phyloP scores from a whole-genome alignment of 2,113 vertebrate species.

The Oryzias celebensis region DNA sequence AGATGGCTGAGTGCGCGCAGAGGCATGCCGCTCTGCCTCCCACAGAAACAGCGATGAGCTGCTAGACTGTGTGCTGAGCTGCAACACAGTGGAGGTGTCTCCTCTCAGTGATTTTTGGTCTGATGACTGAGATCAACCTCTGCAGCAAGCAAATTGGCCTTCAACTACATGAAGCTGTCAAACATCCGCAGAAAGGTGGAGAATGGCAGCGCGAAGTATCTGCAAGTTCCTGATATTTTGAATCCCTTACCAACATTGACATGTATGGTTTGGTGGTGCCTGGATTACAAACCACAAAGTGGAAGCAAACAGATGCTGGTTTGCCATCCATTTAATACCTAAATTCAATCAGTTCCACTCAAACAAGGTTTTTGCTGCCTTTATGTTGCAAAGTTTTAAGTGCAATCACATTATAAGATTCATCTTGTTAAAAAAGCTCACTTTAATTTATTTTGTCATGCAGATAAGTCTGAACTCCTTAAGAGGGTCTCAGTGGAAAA shows the following conservation, averaged over 20 bases:
- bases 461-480: not conserved
- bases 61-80: constrained; percentile 16
- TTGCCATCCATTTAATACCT: not conserved
- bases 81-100: constrained; percentile 14
- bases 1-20: constrained; percentile 16
- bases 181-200: constrained; percentile 8
- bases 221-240: not conserved
- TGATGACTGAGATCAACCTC: constrained; percentile 22
- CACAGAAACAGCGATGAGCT: constrained; percentile 31
- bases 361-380: not conserved
- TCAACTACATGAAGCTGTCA: not conserved
- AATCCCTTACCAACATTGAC: no score
- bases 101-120: constrained; percentile 24
- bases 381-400: not conserved
- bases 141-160: constrained; percentile 10
- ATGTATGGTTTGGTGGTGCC: no score
- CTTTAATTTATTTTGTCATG: not conserved
- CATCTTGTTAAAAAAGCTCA: not conserved
- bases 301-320: not conserved
- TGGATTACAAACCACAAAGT: no score
- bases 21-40: constrained; percentile 21
- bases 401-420: not conserved
- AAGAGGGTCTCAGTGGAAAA: not conserved
- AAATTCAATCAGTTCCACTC: not conserved
- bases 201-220: not conserved